Evolutionary conservation across 2,113 vertebrate species (phyloP).

Genomic region (Zosterops pallidus): DNA sequence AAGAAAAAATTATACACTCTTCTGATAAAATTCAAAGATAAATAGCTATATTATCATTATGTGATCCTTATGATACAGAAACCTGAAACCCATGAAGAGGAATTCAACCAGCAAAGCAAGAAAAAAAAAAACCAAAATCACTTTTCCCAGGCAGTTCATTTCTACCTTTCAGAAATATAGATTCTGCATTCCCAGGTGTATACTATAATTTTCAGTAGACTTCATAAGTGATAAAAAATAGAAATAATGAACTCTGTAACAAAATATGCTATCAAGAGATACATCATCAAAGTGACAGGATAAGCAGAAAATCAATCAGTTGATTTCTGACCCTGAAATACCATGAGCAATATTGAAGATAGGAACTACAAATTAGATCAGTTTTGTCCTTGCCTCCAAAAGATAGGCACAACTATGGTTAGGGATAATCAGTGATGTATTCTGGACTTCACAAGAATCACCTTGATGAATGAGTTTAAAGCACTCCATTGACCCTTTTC

Average conservation of each 20-base stretch:
- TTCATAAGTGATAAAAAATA: slow-evolving; percentile 12
- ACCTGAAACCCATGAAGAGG: not conserved
- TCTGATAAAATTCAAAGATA: not conserved
- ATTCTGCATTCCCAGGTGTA: not conserved
- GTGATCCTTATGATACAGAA: not conserved
- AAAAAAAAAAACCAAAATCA: not conserved
- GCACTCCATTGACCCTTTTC: not conserved
- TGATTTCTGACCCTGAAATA: slow-evolving; percentile 33
- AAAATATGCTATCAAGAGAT: slow-evolving; percentile 35
- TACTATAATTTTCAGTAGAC: slow-evolving; percentile 20
- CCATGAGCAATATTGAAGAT: not conserved
- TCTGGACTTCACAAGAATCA: not conserved
- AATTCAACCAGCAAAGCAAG: not conserved
- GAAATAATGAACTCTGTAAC: slow-evolving; percentile 46
- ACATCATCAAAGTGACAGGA: not conserved
- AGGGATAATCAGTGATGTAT: not conserved
- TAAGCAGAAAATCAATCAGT: slow-evolving; percentile 40
- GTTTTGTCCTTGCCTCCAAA: not conserved
- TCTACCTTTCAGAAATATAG: not conserved
- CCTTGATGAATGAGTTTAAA: not conserved
- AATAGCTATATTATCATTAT: not conserved
- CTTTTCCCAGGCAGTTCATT: not conserved
- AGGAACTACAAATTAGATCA: slow-evolving; percentile 16
- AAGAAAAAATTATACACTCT: rapidly evolving
- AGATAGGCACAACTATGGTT: not conserved